Evolutionary conservation across 2,888 invertebrate species (phyloP).

Genomic region (Sympetrum striolatum): DNA sequence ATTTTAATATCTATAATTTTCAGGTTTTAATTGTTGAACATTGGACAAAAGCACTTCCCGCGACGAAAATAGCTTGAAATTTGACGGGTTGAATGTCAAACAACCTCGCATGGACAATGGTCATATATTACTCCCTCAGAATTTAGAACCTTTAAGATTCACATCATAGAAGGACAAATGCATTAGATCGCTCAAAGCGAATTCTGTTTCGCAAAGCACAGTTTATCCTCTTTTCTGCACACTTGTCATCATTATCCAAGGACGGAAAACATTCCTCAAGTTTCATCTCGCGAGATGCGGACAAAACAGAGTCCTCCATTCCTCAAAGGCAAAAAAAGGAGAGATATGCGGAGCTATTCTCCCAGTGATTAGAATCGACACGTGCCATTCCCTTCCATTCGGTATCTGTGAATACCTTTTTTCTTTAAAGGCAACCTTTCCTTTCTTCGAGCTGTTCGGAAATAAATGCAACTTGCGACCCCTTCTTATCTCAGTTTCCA

Average conservation of each 20-base stretch:
- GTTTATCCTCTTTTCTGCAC: neutral
- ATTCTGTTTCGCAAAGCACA: neutral
- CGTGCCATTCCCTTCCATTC: neutral
- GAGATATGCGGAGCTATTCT: neutral
- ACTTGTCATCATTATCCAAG: neutral
- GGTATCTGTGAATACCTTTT: neutral
- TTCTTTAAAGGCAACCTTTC: neutral
- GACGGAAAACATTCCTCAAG: neutral
- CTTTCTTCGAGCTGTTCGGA: neutral
- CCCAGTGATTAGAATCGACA: slow-evolving; percentile 21
- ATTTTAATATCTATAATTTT: too few species aligned
- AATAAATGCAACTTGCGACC: neutral
- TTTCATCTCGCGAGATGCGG: neutral
- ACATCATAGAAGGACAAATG: neutral
- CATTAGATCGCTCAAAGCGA: neutral
- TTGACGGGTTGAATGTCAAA: too few species aligned
- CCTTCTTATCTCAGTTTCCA: neutral
- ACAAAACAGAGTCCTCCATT: neutral
- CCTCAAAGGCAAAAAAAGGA: neutral
- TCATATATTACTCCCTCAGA: too few species aligned
- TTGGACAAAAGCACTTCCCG: too few species aligned
- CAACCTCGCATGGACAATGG: too few species aligned
- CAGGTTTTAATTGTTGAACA: too few species aligned
- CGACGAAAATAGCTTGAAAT: too few species aligned
- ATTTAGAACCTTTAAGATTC: too few species aligned